These are phyloP conservation scores for Corynorhinus townsendii DNA, from an alignment of 2,113 vertebrate species.

Conservation along the genomic window DNA sequence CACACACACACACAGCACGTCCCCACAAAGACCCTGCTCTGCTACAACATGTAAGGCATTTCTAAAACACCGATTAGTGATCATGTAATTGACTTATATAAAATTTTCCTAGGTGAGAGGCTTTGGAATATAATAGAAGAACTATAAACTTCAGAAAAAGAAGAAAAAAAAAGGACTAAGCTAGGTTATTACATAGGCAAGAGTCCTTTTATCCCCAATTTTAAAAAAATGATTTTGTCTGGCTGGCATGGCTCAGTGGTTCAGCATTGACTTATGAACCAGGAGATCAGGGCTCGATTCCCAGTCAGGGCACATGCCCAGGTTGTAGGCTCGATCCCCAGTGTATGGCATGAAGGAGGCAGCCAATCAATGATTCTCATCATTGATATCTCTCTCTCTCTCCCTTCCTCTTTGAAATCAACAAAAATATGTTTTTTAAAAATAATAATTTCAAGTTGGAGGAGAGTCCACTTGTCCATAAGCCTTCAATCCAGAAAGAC, in stretches of 20 bases:
- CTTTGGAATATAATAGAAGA: neutral
- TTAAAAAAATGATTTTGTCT: neutral
- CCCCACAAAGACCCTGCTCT: neutral
- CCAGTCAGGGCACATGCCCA: too few relatives aligned
- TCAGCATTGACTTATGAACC: too few relatives aligned
- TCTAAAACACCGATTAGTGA: neutral
- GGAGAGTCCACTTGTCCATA: accelerated
- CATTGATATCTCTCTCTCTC: too few relatives aligned
- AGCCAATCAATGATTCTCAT: too few relatives aligned
- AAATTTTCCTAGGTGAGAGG: neutral
- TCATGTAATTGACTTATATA: neutral
- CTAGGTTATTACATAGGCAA: neutral
- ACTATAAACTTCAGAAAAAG: neutral
- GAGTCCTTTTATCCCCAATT: neutral
- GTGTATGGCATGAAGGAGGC: too few relatives aligned
- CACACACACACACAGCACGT: neutral
- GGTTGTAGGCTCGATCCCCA: too few relatives aligned
- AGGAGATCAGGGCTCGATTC: too few relatives aligned
- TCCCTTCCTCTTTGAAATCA: too few relatives aligned
- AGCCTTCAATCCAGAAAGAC: neutral
- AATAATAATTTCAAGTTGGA: neutral
- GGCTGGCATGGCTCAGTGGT: too few relatives aligned
- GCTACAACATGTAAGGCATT: neutral
- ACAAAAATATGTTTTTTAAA: too few relatives aligned
- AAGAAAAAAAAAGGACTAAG: neutral